Base-by-base conservation (phyloP, 2,113 vertebrate species). In the Ascaphus truei region DNA sequence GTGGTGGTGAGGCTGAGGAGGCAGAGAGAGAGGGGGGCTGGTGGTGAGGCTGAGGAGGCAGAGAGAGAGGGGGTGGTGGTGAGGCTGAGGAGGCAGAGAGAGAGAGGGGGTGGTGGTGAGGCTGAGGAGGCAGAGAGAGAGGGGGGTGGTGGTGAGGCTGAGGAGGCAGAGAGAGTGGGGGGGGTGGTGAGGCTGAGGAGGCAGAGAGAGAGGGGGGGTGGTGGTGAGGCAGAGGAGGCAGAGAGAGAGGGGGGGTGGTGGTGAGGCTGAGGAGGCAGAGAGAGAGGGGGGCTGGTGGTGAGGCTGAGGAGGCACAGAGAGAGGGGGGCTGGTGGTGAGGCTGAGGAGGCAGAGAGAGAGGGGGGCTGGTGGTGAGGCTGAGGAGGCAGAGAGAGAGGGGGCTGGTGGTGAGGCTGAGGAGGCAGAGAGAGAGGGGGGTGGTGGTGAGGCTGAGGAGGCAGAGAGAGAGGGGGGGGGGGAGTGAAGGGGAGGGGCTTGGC, bases 61-160 rank as follows among this genome's bases (percentile, higher is more conserved):
- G 29, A 13, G 15, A 5, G 68, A 7, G 37, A 41, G 37, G 31
- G 23, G 7, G 65, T 62, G 7, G 29, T 75, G 77, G 84, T 79
- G 80, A 80, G 76, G 83, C 81, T 48, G 66, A 71, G 73, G 52
- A 53, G 78, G n/a, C n/a, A n/a, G n/a, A n/a, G n/a, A n/a, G n/a
- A n/a, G n/a, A n/a, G n/a, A n/a, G n/a, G n/a, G n/a, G n/a, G n/a
- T n/a, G n/a, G n/a, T n/a, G 36, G 16, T 29, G n/a, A 45, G 31
- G 13, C 34, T 23, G 10, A 13, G 25, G 29, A 52, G 33, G 30
- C 25, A 41, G 23, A 20, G 31, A 33, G 48, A 7, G 55, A 36
- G 58, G 10, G 15, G 22, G 52, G 64, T 20, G 60, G 5, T 53
- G 13, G 41, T n/a, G n/a, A n/a, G n/a, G n/a, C n/a, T n/a, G 55